Percentiles rank a stretch among this genome's conserved stretches.
Conservation (phyloP, 2,113 vertebrate genomes). For the Spizaetus ornatus region DNA sequence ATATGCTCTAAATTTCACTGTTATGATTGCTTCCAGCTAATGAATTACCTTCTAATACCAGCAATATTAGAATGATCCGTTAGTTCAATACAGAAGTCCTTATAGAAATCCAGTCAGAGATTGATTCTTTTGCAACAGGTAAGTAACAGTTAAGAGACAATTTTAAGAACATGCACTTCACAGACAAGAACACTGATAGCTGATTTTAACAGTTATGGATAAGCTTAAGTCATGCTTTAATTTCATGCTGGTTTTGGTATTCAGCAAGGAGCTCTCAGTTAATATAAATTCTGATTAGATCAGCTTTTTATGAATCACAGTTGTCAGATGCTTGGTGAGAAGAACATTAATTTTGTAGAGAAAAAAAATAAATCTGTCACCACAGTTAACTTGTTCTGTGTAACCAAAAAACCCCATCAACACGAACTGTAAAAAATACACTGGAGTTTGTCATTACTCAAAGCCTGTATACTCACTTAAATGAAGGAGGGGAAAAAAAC, state of each 20-base stretch:
- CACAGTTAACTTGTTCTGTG: not conserved
- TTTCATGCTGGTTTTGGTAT: slow-evolving; percentile 7
- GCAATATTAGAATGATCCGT: not conserved
- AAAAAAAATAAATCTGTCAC: not conserved
- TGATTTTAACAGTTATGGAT: not conserved
- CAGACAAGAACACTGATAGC: not conserved
- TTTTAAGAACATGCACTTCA: slow-evolving; percentile 19
- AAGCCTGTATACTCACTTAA: not conserved
- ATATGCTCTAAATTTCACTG: not conserved
- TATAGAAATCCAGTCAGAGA: not conserved
- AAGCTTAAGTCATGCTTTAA: not conserved
- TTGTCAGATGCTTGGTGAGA: not conserved
- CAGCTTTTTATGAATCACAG: not conserved
- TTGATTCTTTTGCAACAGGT: not conserved
- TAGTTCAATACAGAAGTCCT: not conserved
- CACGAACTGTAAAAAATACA: not conserved
- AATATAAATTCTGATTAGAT: not conserved
- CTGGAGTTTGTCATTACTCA: not conserved
- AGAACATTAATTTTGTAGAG: not conserved
- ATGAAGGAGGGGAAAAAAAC: not conserved
- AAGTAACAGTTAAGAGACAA: not conserved
- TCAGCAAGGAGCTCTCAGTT: not conserved
- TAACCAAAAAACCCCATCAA: not conserved
- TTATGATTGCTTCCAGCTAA: not conserved
- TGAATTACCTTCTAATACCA: slow-evolving; percentile 9